Evolutionary conservation across 2,888 invertebrate genomes (phyloP), one percentile per base, ranked within the genome.

Genomic region (Apocheima hispidaria): DNA sequence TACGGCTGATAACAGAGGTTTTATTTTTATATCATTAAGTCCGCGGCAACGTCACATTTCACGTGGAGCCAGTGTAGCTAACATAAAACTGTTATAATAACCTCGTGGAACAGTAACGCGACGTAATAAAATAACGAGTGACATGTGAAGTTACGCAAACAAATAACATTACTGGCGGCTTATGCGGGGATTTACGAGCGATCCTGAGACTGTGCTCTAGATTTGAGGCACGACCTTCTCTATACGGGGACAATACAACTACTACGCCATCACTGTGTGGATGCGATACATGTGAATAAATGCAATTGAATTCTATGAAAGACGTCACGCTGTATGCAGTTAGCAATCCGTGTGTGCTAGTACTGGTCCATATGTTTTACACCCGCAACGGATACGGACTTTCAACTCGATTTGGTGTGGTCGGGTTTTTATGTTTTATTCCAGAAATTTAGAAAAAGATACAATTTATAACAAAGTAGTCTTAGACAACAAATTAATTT

Each of bases 101-200:
- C 46, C 56, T 56, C 52, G 63, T 36, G 51, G 59, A 73, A 71
- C 72, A 72, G 72, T 74, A 71, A 70, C 56, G 58, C 67, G 49
- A 56, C 61, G 67, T 69, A 66, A 67, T 70, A 69, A 60, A 58
- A 60, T 65, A 72, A 70, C 68, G 63, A 60, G 63, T 56, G 71
- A 73, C 72, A 74, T 72, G 72, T 71, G 69, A 66, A 64, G 74
- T 77, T 78, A 72, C 66, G 77, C 73, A 75, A 76, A 74, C 75
- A 69, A 72, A 75, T 70, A 71, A 65, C 71, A 70, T 61, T 63
- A 69, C 71, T 66, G 60, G 64, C 68, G 61, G 59, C 67, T 64
- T 66, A 61, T 66, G 49, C 60, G 43, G 54, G 66, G 68, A 69
- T 74, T 81, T 75, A 74, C 69, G 76, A 77, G 64, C 72, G 76